Percentiles rank a stretch among this genome's conserved stretches.
Conservation (phyloP, 2,113 vertebrate genomes). For the Tonatia bakeri region DNA sequence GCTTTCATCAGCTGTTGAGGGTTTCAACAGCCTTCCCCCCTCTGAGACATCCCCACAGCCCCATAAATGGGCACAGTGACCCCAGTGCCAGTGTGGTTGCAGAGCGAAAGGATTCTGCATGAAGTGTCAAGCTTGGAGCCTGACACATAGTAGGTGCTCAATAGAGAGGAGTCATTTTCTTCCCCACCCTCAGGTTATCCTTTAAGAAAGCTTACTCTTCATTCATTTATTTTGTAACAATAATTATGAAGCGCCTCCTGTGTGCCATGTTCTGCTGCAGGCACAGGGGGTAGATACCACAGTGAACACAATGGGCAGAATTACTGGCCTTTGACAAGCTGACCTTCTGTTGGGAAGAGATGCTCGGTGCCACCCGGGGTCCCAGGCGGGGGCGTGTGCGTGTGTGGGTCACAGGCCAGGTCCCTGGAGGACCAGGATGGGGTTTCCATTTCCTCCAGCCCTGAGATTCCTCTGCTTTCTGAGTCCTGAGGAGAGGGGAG, state of each 20-base stretch:
- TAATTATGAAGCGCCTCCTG: not conserved
- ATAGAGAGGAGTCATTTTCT: not conserved
- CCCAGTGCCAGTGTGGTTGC: too few species aligned
- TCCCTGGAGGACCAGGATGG: not conserved
- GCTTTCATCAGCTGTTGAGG: not conserved
- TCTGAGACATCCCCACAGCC: not conserved
- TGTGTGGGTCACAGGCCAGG: accelerated
- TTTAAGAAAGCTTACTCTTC: not conserved
- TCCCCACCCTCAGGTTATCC: not conserved
- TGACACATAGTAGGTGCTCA: not conserved
- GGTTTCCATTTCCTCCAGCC: not conserved
- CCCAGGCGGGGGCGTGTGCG: accelerated
- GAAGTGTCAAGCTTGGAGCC: not conserved
- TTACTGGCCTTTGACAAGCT: not conserved
- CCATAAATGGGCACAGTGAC: too few species aligned
- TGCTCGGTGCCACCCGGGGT: accelerated
- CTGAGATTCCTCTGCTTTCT: not conserved
- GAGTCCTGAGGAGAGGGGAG: not conserved
- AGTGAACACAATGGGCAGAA: not conserved
- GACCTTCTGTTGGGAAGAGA: not conserved
- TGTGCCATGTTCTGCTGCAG: not conserved
- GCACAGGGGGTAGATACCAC: too few species aligned
- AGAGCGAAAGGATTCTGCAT: not conserved
- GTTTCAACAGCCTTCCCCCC: too few species aligned
- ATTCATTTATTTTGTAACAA: not conserved